Evolutionary conservation across 2,888 invertebrate genomes (phyloP), one percentile per base, ranked within the genome.

Genomic region (Dimorphilus gyrociliatus): DNA sequence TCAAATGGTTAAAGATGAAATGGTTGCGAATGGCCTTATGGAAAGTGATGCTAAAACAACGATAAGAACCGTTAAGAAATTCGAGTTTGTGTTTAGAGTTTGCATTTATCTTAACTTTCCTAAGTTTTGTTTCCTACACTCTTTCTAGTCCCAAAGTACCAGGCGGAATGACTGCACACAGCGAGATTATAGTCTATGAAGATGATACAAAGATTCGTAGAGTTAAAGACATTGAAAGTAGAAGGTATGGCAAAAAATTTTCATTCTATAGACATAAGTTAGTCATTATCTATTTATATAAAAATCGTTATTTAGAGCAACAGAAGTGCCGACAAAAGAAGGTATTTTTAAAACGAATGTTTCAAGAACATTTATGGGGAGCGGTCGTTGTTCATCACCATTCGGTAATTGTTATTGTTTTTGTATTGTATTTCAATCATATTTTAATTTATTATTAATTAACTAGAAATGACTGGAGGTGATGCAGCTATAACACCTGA

Each of bases 151-250:
- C 49, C 51, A 3, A 54, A 55, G 30, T 56, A 48, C 42, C 38
- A 8, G 43, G 37, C n/a, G 33, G 13, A 10, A 14, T 35, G 10
- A 45, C 43, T 2, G 53, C 56, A 0, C 53, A 54, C 39, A 52
- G 54, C 18, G 55, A 56, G 41, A 58, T 58, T 23, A 47, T 58
- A 5, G 36, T 58, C 17, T 55, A 52, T 29, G 55, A 55, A 30
- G 52, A 52, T 34, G 45, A 46, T 13, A 19, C 19, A 12, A 10
- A 13, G 23, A 13, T 29, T 3, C 7, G 14, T 12, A 12, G n/a
- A 8, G 25, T 12, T 25, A 12, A 25, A 14, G n/a, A 25, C n/a
- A 14, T 10, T 8, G 8, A 12, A 8, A 25, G 8, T 25, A 12
- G n/a, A 25, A 7, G 21, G 10, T 10, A 10, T 21, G 21, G 10